Base-by-base conservation (phyloP, 2,797 vertebrate species). In the Coracias cyanogaster region DNA sequence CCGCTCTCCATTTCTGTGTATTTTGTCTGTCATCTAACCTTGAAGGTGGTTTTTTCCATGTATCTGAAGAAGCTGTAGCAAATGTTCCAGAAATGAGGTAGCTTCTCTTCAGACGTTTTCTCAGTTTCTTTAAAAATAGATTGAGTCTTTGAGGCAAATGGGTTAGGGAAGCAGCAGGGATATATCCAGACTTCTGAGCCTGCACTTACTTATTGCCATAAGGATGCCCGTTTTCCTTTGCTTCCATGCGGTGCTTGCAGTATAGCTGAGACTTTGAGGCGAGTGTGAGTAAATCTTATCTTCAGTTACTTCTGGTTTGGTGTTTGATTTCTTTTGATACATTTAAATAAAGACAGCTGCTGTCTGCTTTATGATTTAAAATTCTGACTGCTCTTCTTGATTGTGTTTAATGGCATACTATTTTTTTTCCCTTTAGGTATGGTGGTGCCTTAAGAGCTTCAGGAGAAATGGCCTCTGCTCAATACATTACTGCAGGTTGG, bases 401-500 rank as follows among this genome's bases (percentile, higher is more conserved):
- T 67, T 58, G 21, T 39, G 13, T 46, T 89, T 84, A 77, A 61
- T 52, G 65, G 43, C 21, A 18, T 71, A 20, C 41, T 46, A 7
- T 55, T 96, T 94, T 62, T 92, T 82, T 94, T 91, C 62, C 89
- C 41, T 84, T 54, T 95, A 99, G 99, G 97, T 99, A 99, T 98
- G 97, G 99, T 86, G 99, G 99, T 97, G 99, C 99, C 96, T 98
- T 99, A 98, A 98, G 99, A 98, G 99, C 99, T 95, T 99, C 99
- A 82, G 99, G 99, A 78, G 99, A 99, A 90, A 99, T 98, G 95
- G 99, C 99, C n/a, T 99, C 99, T 28, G 99, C 99, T 93, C 99
- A 99, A 52, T 99, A 99, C 97, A 99, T 99, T 97, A 99, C 99
- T 97, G 99, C 99, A 99, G 99, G 99, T 99, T 87, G 87, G 97